Evolutionary conservation across 2,797 vertebrate species (phyloP), one percentile per base, ranked within the genome.

Genomic region (Spinus pinus): DNA sequence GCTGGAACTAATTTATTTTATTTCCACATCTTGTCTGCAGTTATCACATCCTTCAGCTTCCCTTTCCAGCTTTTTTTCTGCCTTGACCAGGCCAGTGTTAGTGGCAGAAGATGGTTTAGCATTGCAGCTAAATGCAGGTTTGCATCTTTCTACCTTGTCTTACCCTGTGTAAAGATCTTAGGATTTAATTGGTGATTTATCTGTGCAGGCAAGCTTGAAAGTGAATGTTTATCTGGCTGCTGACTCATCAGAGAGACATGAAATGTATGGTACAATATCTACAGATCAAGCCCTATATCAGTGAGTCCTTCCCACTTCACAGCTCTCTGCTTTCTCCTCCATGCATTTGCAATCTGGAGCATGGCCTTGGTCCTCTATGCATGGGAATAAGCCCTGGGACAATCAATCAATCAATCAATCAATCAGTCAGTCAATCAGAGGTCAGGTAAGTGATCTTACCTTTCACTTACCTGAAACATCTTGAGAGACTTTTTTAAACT

Each of bases 321-420:
- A 0, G 27, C 41, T 73, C 70, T 44, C 22, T 70, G n/a, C 39
- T 65, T 15, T 39, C 39, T 31, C 50, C 44, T 54, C 9, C 0
- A 0, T 46, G 23, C 33, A 19, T 57, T 44, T 67, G 41, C 13
- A 7, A 49, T 7, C 33, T 33, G 42, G 46, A 54, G 53, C 62
- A 33, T 2, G 27, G 24, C 12, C 11, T n/a, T 1, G 37, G 16
- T 12, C 14, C 6, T 73, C 74, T 37, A 0, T 1, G 1, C 1
- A 0, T 82, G 44, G 75, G 27, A 42, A 53, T 42, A 57, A 72
- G 21, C 24, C n/a, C 50, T 49, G 30, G 37, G 21, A 35, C 41
- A 73, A 71, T 35, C 57, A 37, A 2, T 51, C 27, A 81, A 23
- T 51, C 27, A 81, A 23, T 56, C 54, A 35, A 7, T 56, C n/a